Percentiles rank a stretch among this genome's conserved stretches.
phyloP scores from a whole-genome alignment of 2,888 invertebrate species.

The Tenthredo amoena region DNA sequence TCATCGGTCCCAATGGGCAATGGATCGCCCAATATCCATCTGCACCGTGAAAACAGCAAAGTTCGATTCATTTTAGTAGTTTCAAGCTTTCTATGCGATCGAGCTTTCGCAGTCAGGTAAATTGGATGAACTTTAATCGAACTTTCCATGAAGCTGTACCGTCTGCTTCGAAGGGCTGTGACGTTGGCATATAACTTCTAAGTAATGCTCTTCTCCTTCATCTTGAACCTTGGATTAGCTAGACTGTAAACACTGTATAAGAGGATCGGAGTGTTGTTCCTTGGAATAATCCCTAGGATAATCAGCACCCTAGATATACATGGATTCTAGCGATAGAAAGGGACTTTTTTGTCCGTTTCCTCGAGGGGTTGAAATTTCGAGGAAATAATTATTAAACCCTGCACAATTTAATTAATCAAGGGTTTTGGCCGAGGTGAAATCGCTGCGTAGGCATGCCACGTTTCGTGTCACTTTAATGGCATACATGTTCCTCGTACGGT shows the following conservation, averaged over 20 bases:
- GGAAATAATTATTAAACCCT: neutral
- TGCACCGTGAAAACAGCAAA: neutral
- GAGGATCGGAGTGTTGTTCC: slow-evolving; percentile 11
- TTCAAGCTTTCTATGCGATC: neutral
- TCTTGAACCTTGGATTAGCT: slow-evolving; percentile 3
- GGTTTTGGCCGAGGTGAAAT: neutral
- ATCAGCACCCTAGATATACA: slow-evolving; percentile 4
- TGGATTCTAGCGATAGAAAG: neutral
- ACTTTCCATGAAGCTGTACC: neutral
- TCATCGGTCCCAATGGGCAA: neutral
- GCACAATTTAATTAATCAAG: neutral
- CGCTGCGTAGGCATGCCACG: neutral
- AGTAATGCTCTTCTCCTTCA: neutral
- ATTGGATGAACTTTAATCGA: neutral
- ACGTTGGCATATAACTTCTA: neutral
- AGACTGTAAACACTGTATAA: slow-evolving; percentile 8
- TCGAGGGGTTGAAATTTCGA: too few species aligned
- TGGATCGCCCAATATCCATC: neutral
- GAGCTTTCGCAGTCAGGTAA: neutral
- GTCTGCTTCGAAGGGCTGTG: neutral
- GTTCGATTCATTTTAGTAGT: neutral
- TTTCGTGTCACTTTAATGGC: slow-evolving; percentile 39
- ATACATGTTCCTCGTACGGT: slow-evolving; percentile 27
- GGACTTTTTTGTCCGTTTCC: neutral
- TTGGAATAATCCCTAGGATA: neutral